These are phyloP conservation scores for Drosophila erecta DNA, from an alignment of 1,140 invertebrate genomes.

Conservation along the genomic window DNA sequence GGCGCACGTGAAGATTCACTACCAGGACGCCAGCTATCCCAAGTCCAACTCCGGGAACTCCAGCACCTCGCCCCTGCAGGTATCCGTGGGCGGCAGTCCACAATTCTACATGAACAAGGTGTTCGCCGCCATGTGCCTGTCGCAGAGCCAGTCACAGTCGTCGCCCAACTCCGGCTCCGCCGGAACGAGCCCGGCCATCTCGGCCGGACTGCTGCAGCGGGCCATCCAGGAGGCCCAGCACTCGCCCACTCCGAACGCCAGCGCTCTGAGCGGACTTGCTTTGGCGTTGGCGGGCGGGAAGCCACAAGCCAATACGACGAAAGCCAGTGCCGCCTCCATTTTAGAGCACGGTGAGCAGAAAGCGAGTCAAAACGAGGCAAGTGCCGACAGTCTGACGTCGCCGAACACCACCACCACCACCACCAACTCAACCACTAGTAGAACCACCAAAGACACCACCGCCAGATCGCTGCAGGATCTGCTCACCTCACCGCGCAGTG, in stretches of 20 bases:
- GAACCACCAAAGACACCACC: conserved; percentile 48
- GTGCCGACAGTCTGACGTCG: conserved; percentile 83
- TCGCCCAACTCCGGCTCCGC: conserved; percentile 18
- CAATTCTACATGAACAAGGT: conserved; percentile 82
- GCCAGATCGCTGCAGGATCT: conserved; percentile 77
- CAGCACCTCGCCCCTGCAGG: conserved; percentile 73
- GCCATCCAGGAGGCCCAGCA: conserved; percentile 76
- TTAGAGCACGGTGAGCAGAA: conserved; percentile 84
- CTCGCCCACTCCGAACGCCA: conserved; percentile 67
- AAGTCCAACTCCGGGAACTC: conserved; percentile 50
- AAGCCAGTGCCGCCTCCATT: conserved; percentile 81
- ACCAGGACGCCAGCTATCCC: conserved; percentile 79
- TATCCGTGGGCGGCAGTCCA: conserved; percentile 67
- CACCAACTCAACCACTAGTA: conserved; percentile 31
- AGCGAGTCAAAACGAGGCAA: conserved; percentile 84
- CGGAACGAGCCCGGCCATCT: conserved; percentile 66
- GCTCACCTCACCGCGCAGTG: conserved; percentile 74
- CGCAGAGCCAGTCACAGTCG: conserved; percentile 55
- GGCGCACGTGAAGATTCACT: conserved; percentile 89
- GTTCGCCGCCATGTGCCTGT: conserved; percentile 81
- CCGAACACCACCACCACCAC: conserved; percentile 66
- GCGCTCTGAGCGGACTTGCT: conserved; percentile 71
- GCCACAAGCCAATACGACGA: conserved; percentile 49
- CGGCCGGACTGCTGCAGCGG: conserved; percentile 71
- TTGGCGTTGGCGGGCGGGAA: conserved; percentile 73